Evolutionary conservation across 2,888 invertebrate genomes (phyloP), one percentile per base, ranked within the genome.

Genomic region (Ichneumon xanthorius): DNA sequence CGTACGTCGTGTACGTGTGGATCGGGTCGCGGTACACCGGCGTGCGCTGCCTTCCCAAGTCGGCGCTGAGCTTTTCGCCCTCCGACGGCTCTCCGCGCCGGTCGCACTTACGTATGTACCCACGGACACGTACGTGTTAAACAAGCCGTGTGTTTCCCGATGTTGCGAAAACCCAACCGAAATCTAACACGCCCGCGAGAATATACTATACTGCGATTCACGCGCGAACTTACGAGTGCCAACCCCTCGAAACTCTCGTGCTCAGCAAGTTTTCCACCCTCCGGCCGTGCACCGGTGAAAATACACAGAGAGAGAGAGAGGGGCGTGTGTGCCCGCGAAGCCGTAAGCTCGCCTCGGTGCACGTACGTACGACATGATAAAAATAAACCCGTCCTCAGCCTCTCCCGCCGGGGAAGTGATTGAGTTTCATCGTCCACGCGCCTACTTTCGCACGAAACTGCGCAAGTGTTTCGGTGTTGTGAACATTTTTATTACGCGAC

Each of bases 251-350:
- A 48, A 26, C n/a, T n/a, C 68, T 68, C 68, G 68, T 48, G 16
- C 45, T 68, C 68, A 68, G 68, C 68, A 16, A 68, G 16, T 68
- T 68, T 68, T 22, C 37, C 22, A 68, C 68, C 68, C 68, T 68
- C 22, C 48, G 22, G 9, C 26, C 48, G 26, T 68, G 40, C 22
- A 11, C 11, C 14, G 22, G 68, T 45, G 68, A 68, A 68, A 26
- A 48, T 30, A 63, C 63, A 50, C 4, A 50, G 16, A n/a, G 45
- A 11, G 45, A 45, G 40, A 40, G 40, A n/a, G n/a, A 9, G 40
- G 4, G 16, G 58, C 37, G 11, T 40, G 37, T 40, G 7, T 2
- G 37, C 9, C 9, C 9, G 40, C 22, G 7, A 40, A 5, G 72
- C 40, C 40, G 5, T 22, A 45, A 4, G 33, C 58, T 37, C 40